Conservation (phyloP, 2,888 invertebrate species). For the Nebria salina region DNA sequence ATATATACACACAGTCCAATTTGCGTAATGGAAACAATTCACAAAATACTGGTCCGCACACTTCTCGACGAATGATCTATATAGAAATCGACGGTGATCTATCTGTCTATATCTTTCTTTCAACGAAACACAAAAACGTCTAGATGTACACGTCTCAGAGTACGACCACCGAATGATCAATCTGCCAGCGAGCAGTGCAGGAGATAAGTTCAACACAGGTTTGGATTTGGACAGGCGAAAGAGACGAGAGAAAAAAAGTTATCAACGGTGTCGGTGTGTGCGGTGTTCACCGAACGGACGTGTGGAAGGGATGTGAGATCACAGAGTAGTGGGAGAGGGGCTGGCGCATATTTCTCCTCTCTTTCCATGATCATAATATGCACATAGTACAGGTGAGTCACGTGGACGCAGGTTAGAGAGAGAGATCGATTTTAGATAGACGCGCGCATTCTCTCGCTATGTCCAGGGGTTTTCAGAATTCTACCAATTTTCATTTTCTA, state of each 20-base stretch:
- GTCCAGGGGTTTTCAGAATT: too few relatives aligned
- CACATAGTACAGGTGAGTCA: slow-evolving; percentile 9
- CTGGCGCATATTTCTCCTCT: neutral
- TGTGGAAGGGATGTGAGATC: neutral
- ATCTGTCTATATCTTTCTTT: neutral
- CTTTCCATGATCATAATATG: neutral
- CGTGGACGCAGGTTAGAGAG: slow-evolving; percentile 14
- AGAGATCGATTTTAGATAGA: slow-evolving; percentile 20
- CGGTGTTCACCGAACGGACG: neutral
- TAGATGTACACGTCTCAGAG: slow-evolving; percentile 5
- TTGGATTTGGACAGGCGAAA: slow-evolving; percentile 5
- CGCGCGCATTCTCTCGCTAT: neutral
- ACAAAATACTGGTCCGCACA: neutral
- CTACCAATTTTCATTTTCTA: too few relatives aligned
- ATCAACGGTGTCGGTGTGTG: neutral
- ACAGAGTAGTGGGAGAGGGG: neutral
- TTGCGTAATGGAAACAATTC: neutral
- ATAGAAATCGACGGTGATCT: too few relatives aligned
- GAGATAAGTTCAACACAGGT: slow-evolving; percentile 2
- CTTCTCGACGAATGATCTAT: neutral
- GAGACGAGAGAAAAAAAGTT: slow-evolving; percentile 10
- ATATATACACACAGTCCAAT: neutral
- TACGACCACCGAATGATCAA: slow-evolving; percentile 21
- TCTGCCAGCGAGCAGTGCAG: slow-evolving; percentile 5
- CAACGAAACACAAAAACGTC: neutral